These are phyloP conservation scores for Drosophila nasuta DNA, from an alignment of 1,140 invertebrate species.

Conservation along the genomic window DNA sequence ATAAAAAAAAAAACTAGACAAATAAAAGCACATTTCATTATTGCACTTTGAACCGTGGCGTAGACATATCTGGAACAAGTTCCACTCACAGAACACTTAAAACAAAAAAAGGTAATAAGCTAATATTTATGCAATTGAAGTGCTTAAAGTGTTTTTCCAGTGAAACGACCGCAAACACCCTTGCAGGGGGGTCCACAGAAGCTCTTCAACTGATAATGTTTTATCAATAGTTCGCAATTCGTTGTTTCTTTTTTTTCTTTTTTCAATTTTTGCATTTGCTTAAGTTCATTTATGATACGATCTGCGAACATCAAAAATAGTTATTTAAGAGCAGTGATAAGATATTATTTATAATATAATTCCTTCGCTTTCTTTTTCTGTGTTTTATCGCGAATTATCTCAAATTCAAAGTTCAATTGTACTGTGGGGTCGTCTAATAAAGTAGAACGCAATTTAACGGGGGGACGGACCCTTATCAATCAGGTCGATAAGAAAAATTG, in stretches of 20 bases:
- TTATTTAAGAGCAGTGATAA: slow-evolving; percentile 40
- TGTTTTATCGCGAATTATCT: slow-evolving; percentile 23
- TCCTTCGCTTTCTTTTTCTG: not conserved
- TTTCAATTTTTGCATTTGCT: slow-evolving; percentile 1
- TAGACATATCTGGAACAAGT: slow-evolving; percentile 12
- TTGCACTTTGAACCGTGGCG: slow-evolving; percentile 38
- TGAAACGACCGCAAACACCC: not conserved
- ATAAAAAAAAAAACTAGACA: slow-evolving; percentile 5
- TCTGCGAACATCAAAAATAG: slow-evolving; percentile 33
- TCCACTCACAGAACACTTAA: not conserved
- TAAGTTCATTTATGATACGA: slow-evolving; percentile 6
- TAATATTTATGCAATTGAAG: slow-evolving; percentile 8
- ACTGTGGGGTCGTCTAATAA: slow-evolving; percentile 21
- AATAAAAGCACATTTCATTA: slow-evolving; percentile 19
- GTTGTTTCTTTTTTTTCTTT: too few relatives aligned
- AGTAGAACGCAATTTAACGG: slow-evolving; percentile 64
- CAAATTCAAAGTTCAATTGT: slow-evolving; percentile 40
- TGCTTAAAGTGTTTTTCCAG: not conserved
- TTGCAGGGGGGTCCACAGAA: slow-evolving; percentile 10
- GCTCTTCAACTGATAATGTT: slow-evolving; percentile 13
- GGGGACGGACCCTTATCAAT: slow-evolving; percentile 5
- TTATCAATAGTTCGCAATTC: slow-evolving; percentile 17
- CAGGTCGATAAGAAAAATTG: slow-evolving; percentile 26
- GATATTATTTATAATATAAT: slow-evolving; percentile 31
- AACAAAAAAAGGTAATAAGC: not conserved